Base-by-base conservation (phyloP, 2,113 vertebrate species). In the Bubo bubo region DNA sequence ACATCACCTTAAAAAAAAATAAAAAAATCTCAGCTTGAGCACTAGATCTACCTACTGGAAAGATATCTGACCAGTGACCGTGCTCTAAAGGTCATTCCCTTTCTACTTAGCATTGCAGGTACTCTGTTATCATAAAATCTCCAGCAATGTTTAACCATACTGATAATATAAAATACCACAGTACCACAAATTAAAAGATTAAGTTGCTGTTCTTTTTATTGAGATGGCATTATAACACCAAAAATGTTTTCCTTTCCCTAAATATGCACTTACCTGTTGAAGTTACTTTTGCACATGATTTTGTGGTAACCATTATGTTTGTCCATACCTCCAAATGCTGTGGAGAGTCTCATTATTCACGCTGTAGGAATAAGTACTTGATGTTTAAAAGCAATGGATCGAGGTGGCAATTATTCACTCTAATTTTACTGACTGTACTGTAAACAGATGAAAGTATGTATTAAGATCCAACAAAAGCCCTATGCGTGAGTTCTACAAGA, bases 121-220 rank as follows among this genome's bases (percentile, higher is more conserved):
- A 45, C 67, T 64, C 50, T 76, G n/a, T 45, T 95, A 97, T 93
- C 96, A 82, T 56, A 67, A 71, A 62, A 90, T 88, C 86, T 80
- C 67, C 71, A 83, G 66, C 79, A 96, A 97, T 95, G 84, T 95
- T 97, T 96, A 96, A 95, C 93, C 64, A 59, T 47, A 47, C 43
- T 18, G 55, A 60, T 66, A 94, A 79, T 23, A 79, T 2, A 53
- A 93, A 91, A 90, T 58, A 80, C 87, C 32, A 24, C 79, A 45
- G 37, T 47, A 39, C 49, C 22, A 37, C 47, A 62, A 82, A 63
- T 43, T 59, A 56, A 62, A 93, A 82, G 4, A 58, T 23, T 6
- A 56, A 67, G n/a, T 30, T 86, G 37, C 49, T 64, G 7, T 62
- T 91, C 10, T 75, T 88, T 87, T 56, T 49, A 52, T 45, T 72